A percentile compares a stretch with the other conserved stretches of the same genome.
These are phyloP conservation scores for Gopherus evgoodei DNA, from an alignment of 2,113 vertebrate species.

Conservation along the genomic window DNA sequence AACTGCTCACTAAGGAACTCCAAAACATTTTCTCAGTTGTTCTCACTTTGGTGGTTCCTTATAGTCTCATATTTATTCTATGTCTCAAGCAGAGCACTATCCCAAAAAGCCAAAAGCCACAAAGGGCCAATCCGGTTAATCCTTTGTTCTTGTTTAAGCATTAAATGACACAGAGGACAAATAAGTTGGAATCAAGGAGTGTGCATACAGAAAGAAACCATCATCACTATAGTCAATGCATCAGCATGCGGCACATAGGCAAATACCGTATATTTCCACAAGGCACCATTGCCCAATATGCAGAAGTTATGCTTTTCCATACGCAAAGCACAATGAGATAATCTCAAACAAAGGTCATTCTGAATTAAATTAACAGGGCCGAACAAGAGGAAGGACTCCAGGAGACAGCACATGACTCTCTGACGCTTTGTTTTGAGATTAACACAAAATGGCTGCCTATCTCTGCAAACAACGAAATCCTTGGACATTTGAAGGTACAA, in stretches of 20 bases:
- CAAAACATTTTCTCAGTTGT: background rate
- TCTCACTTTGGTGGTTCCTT: background rate
- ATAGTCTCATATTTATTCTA: background rate
- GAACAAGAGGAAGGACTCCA: background rate
- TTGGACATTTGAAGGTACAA: background rate
- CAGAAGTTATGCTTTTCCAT: background rate
- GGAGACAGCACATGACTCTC: background rate
- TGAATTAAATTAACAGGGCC: background rate
- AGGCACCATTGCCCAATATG: background rate
- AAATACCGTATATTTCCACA: background rate
- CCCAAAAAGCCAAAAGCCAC: background rate
- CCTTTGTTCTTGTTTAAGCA: background rate
- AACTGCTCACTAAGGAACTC: background rate
- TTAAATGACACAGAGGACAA: background rate
- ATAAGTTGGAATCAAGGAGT: background rate
- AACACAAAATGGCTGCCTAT: background rate
- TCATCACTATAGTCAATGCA: rapidly evolving
- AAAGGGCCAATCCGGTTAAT: background rate
- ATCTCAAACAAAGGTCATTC: background rate
- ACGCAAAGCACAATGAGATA: background rate
- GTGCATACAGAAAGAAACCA: background rate
- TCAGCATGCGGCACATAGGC: background rate
- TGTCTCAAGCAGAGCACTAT: background rate
- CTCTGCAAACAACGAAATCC: background rate
- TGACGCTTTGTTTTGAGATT: background rate